These are phyloP conservation scores for Iphiclides podalirius DNA, from an alignment of 2,888 invertebrate genomes.

Conservation along the genomic window DNA sequence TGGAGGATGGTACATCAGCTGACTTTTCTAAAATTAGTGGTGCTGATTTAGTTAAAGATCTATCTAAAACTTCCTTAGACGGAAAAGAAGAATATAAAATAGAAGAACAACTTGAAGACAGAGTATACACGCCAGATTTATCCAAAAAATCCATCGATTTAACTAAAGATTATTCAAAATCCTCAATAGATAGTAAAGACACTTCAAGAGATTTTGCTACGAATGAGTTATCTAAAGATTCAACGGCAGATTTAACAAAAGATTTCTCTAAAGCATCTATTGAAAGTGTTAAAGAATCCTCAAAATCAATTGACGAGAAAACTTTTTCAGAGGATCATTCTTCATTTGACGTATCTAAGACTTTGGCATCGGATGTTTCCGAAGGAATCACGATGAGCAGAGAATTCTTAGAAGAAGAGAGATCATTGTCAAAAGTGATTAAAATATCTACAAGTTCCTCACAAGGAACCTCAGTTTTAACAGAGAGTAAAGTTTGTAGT, in stretches of 20 bases:
- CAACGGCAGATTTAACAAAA: slow-evolving; percentile 69
- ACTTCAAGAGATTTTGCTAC: slow-evolving; percentile 74
- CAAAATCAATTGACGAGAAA: slow-evolving; percentile 70
- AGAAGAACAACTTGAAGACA: slow-evolving; percentile 61
- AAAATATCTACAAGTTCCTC: slow-evolving; percentile 61
- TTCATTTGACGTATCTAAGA: slow-evolving; percentile 72
- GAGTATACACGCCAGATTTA: slow-evolving; percentile 63
- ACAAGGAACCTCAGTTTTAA: slow-evolving; percentile 65
- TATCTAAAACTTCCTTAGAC: slow-evolving; percentile 67
- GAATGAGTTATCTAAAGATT: slow-evolving; percentile 72
- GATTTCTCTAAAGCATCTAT: slow-evolving; percentile 71
- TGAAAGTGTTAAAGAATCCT: slow-evolving; percentile 70
- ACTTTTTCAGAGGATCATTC: slow-evolving; percentile 75
- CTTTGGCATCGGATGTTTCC: slow-evolving; percentile 71
- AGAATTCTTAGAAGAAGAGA: slow-evolving; percentile 66
- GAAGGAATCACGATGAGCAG: slow-evolving; percentile 63
- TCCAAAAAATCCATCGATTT: slow-evolving; percentile 72
- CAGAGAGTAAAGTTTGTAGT: slow-evolving; percentile 66
- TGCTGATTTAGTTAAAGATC: slow-evolving; percentile 66
- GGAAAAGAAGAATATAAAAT: slow-evolving; percentile 60
- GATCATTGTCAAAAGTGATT: slow-evolving; percentile 54
- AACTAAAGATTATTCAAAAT: slow-evolving; percentile 73
- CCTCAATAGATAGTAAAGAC: slow-evolving; percentile 74
- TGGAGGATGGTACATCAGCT: slow-evolving; percentile 71
- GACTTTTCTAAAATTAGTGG: slow-evolving; percentile 73